Conservation (phyloP, 2,888 invertebrate species). For the Pharmacophagus antenor region DNA sequence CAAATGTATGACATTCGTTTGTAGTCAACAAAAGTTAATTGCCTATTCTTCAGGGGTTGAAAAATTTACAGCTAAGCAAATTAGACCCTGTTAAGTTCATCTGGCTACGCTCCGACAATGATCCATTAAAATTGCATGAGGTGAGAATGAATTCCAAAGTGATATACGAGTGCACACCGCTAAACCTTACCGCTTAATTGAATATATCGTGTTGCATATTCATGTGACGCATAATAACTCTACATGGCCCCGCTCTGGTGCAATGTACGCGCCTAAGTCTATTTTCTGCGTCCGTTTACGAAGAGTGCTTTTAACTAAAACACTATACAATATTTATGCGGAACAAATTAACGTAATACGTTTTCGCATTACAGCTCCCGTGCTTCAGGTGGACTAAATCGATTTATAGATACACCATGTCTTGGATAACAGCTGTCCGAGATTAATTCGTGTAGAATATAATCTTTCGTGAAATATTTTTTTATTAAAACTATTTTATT, state of each 20-base stretch:
- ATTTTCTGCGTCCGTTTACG: slow-evolving; percentile 40
- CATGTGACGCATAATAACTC: slow-evolving; percentile 53
- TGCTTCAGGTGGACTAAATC: neutral
- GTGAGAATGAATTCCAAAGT: slow-evolving; percentile 31
- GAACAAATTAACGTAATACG: slow-evolving; percentile 25
- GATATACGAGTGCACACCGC: slow-evolving; percentile 34
- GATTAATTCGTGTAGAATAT: neutral
- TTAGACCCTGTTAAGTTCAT: slow-evolving; percentile 10
- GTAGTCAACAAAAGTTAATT: slow-evolving; percentile 13
- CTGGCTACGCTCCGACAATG: slow-evolving; percentile 20
- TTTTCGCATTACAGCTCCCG: slow-evolving; percentile 25
- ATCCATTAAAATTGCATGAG: slow-evolving; percentile 34
- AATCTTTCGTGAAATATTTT: slow-evolving; percentile 34
- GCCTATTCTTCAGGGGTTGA: neutral
- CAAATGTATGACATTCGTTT: neutral
- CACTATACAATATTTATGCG: slow-evolving; percentile 36
- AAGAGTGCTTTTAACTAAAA: slow-evolving; percentile 41
- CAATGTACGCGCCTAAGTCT: slow-evolving; percentile 42
- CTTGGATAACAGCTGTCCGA: neutral
- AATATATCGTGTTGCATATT: slow-evolving; percentile 72
- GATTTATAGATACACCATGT: neutral
- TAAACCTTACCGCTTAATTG: slow-evolving; percentile 60
- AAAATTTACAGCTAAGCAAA: slow-evolving; percentile 19
- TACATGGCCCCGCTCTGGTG: slow-evolving; percentile 40
- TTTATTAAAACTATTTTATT: slow-evolving; percentile 54